Conservation (phyloP, 2,113 vertebrate species). For the Talpa occidentalis region DNA sequence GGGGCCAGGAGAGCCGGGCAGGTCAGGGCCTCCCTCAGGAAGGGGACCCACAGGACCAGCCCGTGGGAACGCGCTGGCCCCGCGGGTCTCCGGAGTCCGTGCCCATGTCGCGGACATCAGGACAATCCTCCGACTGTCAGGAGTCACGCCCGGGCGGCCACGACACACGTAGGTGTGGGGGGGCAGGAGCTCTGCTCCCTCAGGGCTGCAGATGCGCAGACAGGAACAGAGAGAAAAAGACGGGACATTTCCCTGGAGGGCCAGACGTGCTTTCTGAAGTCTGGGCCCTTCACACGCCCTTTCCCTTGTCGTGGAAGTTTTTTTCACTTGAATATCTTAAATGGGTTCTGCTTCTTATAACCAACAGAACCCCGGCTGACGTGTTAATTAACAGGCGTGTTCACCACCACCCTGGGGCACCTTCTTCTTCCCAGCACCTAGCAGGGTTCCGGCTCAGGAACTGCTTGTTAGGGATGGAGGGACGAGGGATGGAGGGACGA, state of each 20-base stretch:
- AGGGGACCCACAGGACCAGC: not conserved
- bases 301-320: not conserved
- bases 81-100: not conserved
- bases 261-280: not conserved
- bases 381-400: not conserved
- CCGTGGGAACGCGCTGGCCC: not conserved
- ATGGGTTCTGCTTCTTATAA: not conserved
- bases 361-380: not conserved
- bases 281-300: not conserved
- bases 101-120: no score
- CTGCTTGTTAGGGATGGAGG: not conserved
- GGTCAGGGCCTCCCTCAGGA: not conserved
- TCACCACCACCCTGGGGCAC: not conserved
- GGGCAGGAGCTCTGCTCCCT: accelerated
- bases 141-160: not conserved
- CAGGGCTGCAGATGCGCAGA: not conserved
- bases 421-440: not conserved
- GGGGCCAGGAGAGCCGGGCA: no score
- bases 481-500: no score
- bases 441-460: not conserved
- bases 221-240: not conserved
- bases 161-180: not conserved
- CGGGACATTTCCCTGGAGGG: accelerated
- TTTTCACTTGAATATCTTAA: not conserved
- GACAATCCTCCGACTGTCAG: not conserved